Base-by-base conservation (phyloP, 2,797 vertebrate genomes). In the Pogonophryne albipinna region DNA sequence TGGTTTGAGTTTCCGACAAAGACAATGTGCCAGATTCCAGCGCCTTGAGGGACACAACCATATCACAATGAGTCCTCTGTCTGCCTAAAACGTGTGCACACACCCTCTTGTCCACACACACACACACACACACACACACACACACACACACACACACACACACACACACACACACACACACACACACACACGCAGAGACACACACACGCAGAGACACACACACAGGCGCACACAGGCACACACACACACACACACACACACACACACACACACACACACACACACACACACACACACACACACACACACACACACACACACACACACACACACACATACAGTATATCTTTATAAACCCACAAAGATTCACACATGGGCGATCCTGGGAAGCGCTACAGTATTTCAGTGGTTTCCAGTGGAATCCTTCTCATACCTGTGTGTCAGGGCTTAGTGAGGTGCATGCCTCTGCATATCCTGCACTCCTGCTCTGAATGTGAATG, bases 21-120 rank as follows among this genome's bases (percentile, higher is more conserved):
- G 92, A 93, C 92, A 92, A 93, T 91, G 89, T 91, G 91, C 92
- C 92, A 93, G 90, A 93, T 94, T 94, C 92, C 92, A 89, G 83
- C 14, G 91, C 93, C 90, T 92, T 86, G 82, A 92, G 93, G 92
- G 91, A 91, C 85, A 89, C 76, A 67, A 19, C 73, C 62, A 0
- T 65, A 86, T 84, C 89, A 94, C 93, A 94, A 93, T 90, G 92
- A 85, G 41, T 69, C 83, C 90, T 92, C 90, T 94, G 92, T 94
- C 63, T 89, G 82, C 78, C 49, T 46, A 59, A 74, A 81, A 84
- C 58, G 71, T 71, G 59, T 69, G 72, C 79, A 71, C 51, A 79
- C 75, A 47, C 81, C 79, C 83, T 38, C 34, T 38, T 38, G 7
- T 38, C 34, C 74, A 59, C 75, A 57, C 77, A 50, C 67, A 71